Evolutionary conservation across 2,113 vertebrate species (phyloP).

Genomic region (Onychostoma macrolepis): DNA sequence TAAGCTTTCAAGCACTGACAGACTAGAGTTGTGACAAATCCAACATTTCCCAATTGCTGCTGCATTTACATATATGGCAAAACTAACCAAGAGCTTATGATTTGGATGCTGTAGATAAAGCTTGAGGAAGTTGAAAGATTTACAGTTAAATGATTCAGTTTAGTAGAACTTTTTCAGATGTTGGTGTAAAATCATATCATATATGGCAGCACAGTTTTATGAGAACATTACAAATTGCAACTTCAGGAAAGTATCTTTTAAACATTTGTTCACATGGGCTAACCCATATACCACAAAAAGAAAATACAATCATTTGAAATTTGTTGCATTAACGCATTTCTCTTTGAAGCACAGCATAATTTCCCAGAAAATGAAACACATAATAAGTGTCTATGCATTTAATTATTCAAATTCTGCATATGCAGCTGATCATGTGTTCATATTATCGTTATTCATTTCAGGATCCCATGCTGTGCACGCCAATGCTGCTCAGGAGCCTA

Average conservation of each 20-base stretch:
- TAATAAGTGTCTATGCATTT: not conserved
- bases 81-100: not conserved
- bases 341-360: conserved; percentile 29
- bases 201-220: not conserved
- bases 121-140: conserved; percentile 3
- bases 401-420: not conserved
- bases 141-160: not conserved
- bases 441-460: conserved; percentile 45
- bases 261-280: not conserved
- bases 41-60: conserved; percentile 6
- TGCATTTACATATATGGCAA: conserved; percentile 9
- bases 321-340: not conserved
- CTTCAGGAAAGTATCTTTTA: not conserved
- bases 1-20: conserved; percentile 42
- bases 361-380: not conserved
- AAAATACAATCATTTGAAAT: conserved; percentile 2
- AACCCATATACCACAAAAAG: not conserved
- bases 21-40: conserved; percentile 43
- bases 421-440: conserved; percentile 3
- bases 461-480: conserved; percentile 39
- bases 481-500: conserved; percentile 12
- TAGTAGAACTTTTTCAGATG: not conserved
- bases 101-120: conserved; percentile 3
- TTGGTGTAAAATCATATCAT: not conserved
- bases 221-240: not conserved